Percentiles rank a stretch among this genome's conserved stretches.
phyloP scores from a whole-genome alignment of 2,113 vertebrate species.

The Heptranchias perlo region DNA sequence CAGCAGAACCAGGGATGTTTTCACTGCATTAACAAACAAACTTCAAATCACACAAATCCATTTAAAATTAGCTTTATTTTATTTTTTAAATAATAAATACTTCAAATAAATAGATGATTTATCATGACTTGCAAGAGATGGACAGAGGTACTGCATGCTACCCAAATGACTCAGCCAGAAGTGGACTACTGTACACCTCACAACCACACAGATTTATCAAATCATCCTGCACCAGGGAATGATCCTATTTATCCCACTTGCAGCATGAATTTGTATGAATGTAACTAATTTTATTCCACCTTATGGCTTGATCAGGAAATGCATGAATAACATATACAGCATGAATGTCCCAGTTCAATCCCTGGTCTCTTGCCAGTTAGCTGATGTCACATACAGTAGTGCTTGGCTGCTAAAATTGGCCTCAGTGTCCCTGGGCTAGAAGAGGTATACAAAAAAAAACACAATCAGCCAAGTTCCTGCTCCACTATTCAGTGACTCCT shows the following conservation, averaged over 20 bases:
- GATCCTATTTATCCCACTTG: not conserved
- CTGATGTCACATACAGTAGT: not conserved
- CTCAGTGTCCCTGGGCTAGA: not conserved
- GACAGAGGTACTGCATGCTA: not conserved
- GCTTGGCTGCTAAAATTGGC: not conserved
- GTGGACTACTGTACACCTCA: not conserved
- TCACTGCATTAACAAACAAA: not conserved
- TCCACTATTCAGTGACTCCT: not conserved
- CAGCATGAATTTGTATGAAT: not conserved
- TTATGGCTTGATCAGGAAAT: not conserved
- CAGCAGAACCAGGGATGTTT: not conserved
- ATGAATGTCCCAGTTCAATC: not conserved
- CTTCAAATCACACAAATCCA: not conserved
- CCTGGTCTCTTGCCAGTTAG: not conserved
- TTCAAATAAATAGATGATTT: not conserved
- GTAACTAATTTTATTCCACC: not conserved
- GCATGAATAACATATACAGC: not conserved
- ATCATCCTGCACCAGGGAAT: not conserved
- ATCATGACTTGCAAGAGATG: not conserved
- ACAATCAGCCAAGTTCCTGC: not conserved
- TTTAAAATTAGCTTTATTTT: not conserved
- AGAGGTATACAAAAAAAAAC: not conserved
- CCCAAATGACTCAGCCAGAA: not conserved
- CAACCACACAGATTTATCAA: not conserved
- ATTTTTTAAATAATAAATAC: conserved; percentile 6